Evolutionary conservation across 2,888 invertebrate genomes (phyloP).

Genomic region (Lasioglossum pauxillum): DNA sequence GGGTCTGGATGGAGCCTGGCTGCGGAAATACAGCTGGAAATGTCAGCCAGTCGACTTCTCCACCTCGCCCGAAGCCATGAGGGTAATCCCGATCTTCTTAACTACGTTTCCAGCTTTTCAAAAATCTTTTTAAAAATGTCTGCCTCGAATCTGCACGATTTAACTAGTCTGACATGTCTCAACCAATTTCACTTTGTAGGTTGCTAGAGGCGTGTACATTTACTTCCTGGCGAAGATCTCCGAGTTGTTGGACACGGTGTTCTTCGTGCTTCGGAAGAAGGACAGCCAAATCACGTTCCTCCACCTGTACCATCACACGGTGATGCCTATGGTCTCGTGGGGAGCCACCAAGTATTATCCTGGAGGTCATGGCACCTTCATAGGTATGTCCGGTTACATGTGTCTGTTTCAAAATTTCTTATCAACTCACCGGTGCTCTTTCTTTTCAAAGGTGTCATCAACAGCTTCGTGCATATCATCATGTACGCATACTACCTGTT

Average conservation of each 20-base stretch:
- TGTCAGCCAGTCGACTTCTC: constrained; percentile 97
- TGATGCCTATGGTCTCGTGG: constrained; percentile 98
- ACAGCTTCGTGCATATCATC: constrained; percentile 97
- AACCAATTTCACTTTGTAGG: constrained; percentile 81
- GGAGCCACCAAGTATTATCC: constrained; percentile 94
- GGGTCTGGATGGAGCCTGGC: constrained; percentile 92
- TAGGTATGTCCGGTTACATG: constrained; percentile 82
- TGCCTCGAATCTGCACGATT: background rate
- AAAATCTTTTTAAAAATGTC: background rate
- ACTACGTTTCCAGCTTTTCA: background rate
- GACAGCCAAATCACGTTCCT: constrained; percentile 95
- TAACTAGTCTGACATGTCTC: background rate
- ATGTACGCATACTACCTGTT: constrained; percentile 97
- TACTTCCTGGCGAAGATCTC: constrained; percentile 96
- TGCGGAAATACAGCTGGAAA: constrained; percentile 93
- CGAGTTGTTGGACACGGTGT: constrained; percentile 95
- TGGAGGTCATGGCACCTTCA: constrained; percentile 96
- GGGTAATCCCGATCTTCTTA: constrained; percentile 86
- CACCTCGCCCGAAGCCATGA: constrained; percentile 89
- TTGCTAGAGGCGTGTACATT: constrained; percentile 91
- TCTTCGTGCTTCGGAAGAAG: constrained; percentile 97
- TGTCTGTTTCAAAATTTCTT: background rate
- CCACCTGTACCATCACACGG: constrained; percentile 97
- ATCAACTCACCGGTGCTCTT: background rate
- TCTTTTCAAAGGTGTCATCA: constrained; percentile 88